Base-by-base conservation (phyloP, 2,888 invertebrate genomes). In the Pegoplata infirma region DNA sequence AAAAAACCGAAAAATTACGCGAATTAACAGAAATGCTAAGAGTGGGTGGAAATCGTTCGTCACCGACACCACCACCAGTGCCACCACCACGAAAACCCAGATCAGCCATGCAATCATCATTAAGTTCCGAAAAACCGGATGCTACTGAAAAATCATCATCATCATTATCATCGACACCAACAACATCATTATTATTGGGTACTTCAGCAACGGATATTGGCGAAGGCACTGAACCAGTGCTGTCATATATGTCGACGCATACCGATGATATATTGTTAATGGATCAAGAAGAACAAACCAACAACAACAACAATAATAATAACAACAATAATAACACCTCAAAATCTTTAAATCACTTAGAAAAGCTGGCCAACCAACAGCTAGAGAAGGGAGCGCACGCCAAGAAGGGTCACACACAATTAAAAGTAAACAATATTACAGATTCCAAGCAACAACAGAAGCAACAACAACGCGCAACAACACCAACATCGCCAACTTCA, bases 11-110 rank as follows among this genome's bases (percentile, higher is more conserved):
- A 89, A 91, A 92, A 76, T 90, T 94, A 74, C 91, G 92, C 80
- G 95, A 95, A 88, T 91, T 96, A 85, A 95, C 95, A 68, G 95
- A 96, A 89, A 92, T 94, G 81, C 91, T 96, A 80, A 93, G 94
- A 89, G 75, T 71, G 55, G 75, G 75, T 25, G 66, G 61, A n/a
- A 72, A 55, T 67, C 85, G 88, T 49, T 85, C 85, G 32, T 87
- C 92, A n/a, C 91, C 91, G n/a, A 91, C 91, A 69, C 92, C 92
- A 59, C 92, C 92, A 19, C 92, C 92, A 55, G 90, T 91, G 81
- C 92, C 92, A 32, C 92, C 91, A 47, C 92, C 92, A 17, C 90
- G 91, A 17, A 89, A 89, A 46, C 91, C 91, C 77, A 83, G 87
- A 23, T 74, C 81, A 28, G 77, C 67, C 14, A 90, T 90, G 46